Evolutionary conservation across 2,113 vertebrate species (phyloP).

Genomic region (Syrrhaptes paradoxus): DNA sequence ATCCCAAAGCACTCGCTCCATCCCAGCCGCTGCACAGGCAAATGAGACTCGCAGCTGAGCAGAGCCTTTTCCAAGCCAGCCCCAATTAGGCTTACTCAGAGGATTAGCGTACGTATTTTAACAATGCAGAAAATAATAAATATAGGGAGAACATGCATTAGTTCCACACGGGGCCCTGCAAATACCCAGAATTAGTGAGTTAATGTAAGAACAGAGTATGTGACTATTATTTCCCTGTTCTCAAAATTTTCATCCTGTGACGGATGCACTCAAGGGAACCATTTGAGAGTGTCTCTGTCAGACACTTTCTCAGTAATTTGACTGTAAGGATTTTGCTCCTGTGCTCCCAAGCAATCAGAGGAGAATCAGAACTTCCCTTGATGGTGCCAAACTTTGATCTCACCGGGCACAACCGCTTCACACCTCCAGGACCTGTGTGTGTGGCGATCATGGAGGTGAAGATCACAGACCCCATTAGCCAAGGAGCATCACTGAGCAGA

Average conservation of each 20-base stretch:
- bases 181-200: not conserved
- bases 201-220: not conserved
- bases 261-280: slow-evolving; percentile 25
- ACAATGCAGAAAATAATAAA: not conserved
- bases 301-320: not conserved
- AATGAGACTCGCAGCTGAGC: not conserved
- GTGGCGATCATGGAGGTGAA: not conserved
- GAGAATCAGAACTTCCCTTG: slow-evolving; percentile 6
- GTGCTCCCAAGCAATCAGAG: not conserved
- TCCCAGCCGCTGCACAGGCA: not conserved
- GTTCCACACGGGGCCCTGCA: not conserved
- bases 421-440: not conserved
- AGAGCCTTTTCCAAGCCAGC: not conserved
- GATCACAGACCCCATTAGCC: not conserved
- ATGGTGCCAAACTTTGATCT: not conserved
- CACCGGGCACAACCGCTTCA: not conserved
- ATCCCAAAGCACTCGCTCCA: not conserved
- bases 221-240: not conserved
- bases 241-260: slow-evolving; percentile 5
- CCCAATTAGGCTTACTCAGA: not conserved
- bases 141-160: not conserved
- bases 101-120: not conserved
- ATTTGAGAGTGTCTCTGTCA: not conserved
- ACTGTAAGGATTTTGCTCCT: not conserved
- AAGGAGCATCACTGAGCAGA: not conserved